Percentiles rank a stretch among this genome's conserved stretches.
These are phyloP conservation scores for Netelia melanura DNA, from an alignment of 2,888 invertebrate genomes.

Conservation along the genomic window DNA sequence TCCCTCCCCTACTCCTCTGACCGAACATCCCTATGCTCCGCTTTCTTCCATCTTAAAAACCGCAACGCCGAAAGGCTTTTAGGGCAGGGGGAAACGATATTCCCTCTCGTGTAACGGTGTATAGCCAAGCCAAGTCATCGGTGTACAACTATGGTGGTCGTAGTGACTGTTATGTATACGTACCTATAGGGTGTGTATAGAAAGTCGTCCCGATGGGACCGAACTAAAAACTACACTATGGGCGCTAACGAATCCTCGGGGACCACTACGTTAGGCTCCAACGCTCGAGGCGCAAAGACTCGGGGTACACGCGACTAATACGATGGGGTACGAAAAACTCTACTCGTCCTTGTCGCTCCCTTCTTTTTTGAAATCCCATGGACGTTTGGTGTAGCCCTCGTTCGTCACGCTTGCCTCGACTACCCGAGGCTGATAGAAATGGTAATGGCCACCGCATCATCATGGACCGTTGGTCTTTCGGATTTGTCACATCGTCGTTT, in stretches of 20 bases:
- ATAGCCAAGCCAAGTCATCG: constrained; percentile 76
- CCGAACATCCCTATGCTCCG: constrained; percentile 13
- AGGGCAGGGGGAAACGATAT: constrained; percentile 68
- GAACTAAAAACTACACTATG: constrained; percentile 78
- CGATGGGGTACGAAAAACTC: constrained; percentile 19
- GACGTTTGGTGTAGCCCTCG: constrained; percentile 24
- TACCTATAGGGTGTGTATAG: neutral
- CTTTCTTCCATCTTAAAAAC: constrained; percentile 75
- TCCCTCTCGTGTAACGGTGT: constrained; percentile 71
- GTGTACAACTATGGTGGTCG: constrained; percentile 74
- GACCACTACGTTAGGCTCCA: constrained; percentile 62
- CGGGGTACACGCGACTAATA: constrained; percentile 49
- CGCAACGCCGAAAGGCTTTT: constrained; percentile 80
- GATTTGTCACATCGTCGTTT: constrained; percentile 71
- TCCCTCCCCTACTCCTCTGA: constrained; percentile 34
- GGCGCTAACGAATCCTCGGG: constrained; percentile 81
- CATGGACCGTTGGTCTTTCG: constrained; percentile 76
- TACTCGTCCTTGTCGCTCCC: constrained; percentile 31
- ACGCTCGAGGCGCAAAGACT: constrained; percentile 32
- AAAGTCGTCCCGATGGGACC: constrained; percentile 73
- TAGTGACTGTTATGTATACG: neutral
- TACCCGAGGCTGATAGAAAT: constrained; percentile 75
- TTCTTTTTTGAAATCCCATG: constrained; percentile 54
- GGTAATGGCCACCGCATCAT: constrained; percentile 75
- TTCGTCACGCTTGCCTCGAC: constrained; percentile 51